Percentiles rank a stretch among this genome's conserved stretches.
phyloP scores from a whole-genome alignment of 2,888 invertebrate genomes.

The Nebria salina region DNA sequence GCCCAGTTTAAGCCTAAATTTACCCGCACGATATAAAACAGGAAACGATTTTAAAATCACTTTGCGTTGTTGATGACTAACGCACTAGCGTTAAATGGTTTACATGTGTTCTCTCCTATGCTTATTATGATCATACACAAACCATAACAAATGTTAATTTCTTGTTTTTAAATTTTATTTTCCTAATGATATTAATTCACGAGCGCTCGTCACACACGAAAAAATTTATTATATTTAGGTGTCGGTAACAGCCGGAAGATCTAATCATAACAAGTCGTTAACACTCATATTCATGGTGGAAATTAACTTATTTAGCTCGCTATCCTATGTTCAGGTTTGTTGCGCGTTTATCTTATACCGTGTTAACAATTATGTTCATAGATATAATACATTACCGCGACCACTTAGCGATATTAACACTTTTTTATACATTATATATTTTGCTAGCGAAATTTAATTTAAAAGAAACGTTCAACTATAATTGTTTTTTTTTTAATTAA shows the following conservation, averaged over 20 bases:
- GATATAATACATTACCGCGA: conserved; percentile 8
- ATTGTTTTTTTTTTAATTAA: too few relatives aligned
- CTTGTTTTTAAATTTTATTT: background rate
- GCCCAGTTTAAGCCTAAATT: conserved; percentile 10
- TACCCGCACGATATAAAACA: conserved; percentile 20
- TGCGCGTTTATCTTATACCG: background rate
- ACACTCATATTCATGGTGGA: conserved; percentile 32
- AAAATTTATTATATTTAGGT: background rate
- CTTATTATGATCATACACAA: background rate
- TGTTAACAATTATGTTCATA: conserved; percentile 9
- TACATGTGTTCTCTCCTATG: background rate
- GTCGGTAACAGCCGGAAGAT: conserved; percentile 17
- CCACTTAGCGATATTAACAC: background rate
- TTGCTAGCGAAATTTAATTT: background rate
- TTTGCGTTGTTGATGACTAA: background rate
- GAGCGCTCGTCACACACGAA: background rate
- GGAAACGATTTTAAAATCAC: conserved; percentile 14
- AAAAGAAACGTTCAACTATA: too few relatives aligned
- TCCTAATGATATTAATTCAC: background rate
- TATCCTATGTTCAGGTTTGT: background rate
- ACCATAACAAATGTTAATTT: conserved; percentile 12
- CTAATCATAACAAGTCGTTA: conserved; percentile 39
- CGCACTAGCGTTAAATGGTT: conserved; percentile 1
- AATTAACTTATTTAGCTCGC: conserved; percentile 1
- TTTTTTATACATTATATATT: background rate